Base-by-base conservation (phyloP, 2,888 invertebrate species). In the Daptonema setosum region DNA sequence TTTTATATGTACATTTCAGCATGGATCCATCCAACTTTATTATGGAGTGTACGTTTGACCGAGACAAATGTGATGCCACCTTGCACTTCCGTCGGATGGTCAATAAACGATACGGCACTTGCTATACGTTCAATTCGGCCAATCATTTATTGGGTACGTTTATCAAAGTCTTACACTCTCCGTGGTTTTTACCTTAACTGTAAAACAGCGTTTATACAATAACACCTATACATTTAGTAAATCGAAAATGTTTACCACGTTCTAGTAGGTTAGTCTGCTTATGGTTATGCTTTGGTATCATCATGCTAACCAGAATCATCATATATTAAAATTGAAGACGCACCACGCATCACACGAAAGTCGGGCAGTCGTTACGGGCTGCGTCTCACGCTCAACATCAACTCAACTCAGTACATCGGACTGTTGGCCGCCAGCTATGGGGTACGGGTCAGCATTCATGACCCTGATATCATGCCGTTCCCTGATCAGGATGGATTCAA, bases 41-140 rank as follows among this genome's bases (percentile, higher is more conserved):
- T 2, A 3, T 45, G 20, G 57, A 57, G 29, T 57, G 57, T 30
- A 41, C 54, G 2, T 57, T 54, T 25, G 57, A 57, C 24, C 57
- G 54, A 22, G 25, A 2, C 3, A 25, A 54, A 2, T 57, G 57
- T 28, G 14, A 3, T 1, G 22, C 14, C 5, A 53, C 20, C 2
- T 14, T 8, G n/a, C 17, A 45, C 45, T 45, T 45, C 22, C 17
- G 24, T 30, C 54, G 24, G 22, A 45, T 54, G 11, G 22, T 26
- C 30, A 57, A 54, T 28, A 54, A 28, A 61, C 52, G 54, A 52
- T 63, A 60, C 55, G 62, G 62, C 24, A 54, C 57, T 48, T 62
- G 62, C 48, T 62, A 55, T 52, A 63, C 61, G 28, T 63, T 62
- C 58, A 62, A 62, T 30, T 5, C 52, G 11, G 20, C 8, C 11